Base-by-base conservation (phyloP, 2,797 vertebrate species). In the Sebastes flavidus region DNA sequence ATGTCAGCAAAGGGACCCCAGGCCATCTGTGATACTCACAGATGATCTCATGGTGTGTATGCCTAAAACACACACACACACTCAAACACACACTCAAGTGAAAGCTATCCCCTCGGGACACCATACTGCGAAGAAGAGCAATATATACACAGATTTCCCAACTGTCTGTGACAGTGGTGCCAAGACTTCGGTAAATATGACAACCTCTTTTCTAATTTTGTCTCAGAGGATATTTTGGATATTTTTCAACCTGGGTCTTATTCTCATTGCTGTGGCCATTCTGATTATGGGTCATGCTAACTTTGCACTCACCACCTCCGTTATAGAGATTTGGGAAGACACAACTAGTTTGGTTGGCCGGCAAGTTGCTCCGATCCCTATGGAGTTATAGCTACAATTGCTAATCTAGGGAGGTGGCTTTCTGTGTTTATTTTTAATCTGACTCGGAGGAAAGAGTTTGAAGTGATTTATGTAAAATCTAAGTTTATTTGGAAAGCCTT, bases 11-110 rank as follows among this genome's bases (percentile, higher is more conserved):
- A 80, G 74, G 72, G 87, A 92, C 91, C 88, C 82, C 77, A 29
- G 80, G 81, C 94, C 95, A 95, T 95, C 94, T 95, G 94, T 94
- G 94, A 93, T 83, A 80, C 73, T 91, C 85, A 84, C 78, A 91
- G 67, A 84, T 84, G 80, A 89, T 88, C 87, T 83, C 70, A 78
- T 76, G 72, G 29, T 63, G 75, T 46, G 77, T 65, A 73, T 27
- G 36, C 22, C 32, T 62, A 29, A 52, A 13, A 63, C 58, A 58
- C 63, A 49, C 52, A 59, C 56, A 55, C 67, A 72, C 27, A 70
- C 78, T 63, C 59, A 77, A 68, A 73, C 62, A 12, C 11, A 25
- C 58, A 66, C 56, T 65, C n/a, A 72, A 72, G 42, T 65, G 71
- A 75, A 72, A 77, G 52, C 29, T 49, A 59, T 72, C 24, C 59